phyloP scores from a whole-genome alignment of 2,113 vertebrate species.

The Guaruba guarouba region DNA sequence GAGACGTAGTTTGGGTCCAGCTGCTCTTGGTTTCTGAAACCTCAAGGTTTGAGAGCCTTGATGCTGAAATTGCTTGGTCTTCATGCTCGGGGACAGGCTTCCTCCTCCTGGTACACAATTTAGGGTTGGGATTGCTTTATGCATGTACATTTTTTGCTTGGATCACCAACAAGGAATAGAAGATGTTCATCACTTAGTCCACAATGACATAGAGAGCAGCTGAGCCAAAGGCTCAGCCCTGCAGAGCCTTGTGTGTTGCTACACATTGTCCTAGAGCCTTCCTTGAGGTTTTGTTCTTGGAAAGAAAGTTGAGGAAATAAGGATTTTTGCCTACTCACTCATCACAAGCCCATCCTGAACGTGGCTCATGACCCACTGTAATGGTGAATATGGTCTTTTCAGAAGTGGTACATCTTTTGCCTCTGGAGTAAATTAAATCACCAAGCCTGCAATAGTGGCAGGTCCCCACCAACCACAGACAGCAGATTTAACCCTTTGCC shows the following conservation, averaged over 20 bases:
- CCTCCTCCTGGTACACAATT: neutral
- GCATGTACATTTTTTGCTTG: neutral
- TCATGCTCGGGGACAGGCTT: neutral
- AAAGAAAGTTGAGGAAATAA: neutral
- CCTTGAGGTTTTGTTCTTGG: neutral
- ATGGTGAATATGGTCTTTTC: slow-evolving; percentile 12
- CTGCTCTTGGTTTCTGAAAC: neutral
- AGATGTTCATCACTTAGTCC: neutral
- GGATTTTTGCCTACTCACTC: slow-evolving; percentile 47
- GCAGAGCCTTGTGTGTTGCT: neutral
- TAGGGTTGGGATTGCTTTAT: neutral
- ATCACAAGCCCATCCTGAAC: slow-evolving; percentile 6
- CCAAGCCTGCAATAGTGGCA: neutral
- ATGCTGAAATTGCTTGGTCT: neutral
- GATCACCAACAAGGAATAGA: neutral
- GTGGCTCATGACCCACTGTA: neutral
- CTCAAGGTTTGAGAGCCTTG: accelerated
- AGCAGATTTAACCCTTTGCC: neutral
- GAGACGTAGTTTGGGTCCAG: neutral
- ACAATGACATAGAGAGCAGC: neutral
- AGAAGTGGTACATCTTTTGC: neutral
- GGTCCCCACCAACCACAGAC: neutral
- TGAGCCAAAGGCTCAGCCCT: neutral
- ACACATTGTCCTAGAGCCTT: neutral
- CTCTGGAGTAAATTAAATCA: neutral